Base-by-base conservation (phyloP, 2,888 invertebrate genomes). In the Campoplex nolae region DNA sequence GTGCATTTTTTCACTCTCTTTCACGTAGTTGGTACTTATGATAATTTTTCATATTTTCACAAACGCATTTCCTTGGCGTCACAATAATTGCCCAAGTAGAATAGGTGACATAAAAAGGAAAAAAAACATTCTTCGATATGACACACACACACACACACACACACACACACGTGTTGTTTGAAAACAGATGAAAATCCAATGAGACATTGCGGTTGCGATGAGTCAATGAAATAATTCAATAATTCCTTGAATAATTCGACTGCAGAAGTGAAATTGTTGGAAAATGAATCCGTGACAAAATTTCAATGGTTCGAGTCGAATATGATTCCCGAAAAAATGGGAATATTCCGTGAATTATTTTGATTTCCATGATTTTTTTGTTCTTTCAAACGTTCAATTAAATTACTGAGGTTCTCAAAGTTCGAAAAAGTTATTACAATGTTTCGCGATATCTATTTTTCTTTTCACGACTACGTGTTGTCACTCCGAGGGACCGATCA, bases 401-500 rank as follows among this genome's bases (percentile, higher is more conserved):
- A 80, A 81, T 81, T 76, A 75, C 56, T 71, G 84, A 85, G 71
- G 48, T 75, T 80, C 65, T 28, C 76, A n/a, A 18, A 23, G 11
- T 48, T 62, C 51, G 51, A 71, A 51, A 35, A 13, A 23, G 4
- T 54, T n/a, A 56, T 54, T 56, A 11, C 45, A 42, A 48, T 62
- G 28, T 62, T 42, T 75, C 51, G 51, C 51, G 16, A 51, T 18
- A 11, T 56, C 9, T 11, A 56, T 56, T 45, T 45, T 18, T 51
- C 16, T 32, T 58, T 62, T 42, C 28, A 76, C 80, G 45, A 51
- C 35, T 54, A 56, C n/a, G 45, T 54, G 58, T 68, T 42, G 42
- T 73, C 81, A 77, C 77, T 67, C 16, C 23, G 56, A 73, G n/a
- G 54, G n/a, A 82, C 82, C 82, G 81, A 85, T 48, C 67, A 78